Percentiles rank a stretch among this genome's conserved stretches.
phyloP scores from a whole-genome alignment of 2,113 vertebrate genomes.

The Python bivittatus region DNA sequence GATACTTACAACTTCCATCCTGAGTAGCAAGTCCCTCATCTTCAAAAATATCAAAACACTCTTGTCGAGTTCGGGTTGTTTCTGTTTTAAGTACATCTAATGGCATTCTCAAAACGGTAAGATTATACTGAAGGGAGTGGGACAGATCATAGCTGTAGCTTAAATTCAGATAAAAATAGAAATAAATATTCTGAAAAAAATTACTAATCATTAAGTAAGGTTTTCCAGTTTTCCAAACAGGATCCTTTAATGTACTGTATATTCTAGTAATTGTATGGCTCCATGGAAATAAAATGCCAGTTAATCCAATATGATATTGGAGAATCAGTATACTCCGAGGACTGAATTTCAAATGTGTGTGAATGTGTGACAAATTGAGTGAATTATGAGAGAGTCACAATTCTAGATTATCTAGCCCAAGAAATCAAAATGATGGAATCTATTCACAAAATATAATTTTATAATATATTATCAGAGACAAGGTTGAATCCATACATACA shows the following conservation, averaged over 20 bases:
- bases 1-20: slow-evolving; percentile 77
- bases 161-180: slow-evolving; percentile 61
- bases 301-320: neutral
- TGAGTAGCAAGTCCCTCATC: slow-evolving; percentile 91
- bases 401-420: neutral
- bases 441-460: neutral
- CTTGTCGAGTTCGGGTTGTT: slow-evolving; percentile 78
- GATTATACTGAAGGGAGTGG: slow-evolving; percentile 96
- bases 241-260: neutral
- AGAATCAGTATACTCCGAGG: neutral
- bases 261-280: neutral
- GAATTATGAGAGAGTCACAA: neutral
- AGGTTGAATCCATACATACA: neutral
- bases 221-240: neutral
- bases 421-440: neutral
- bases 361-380: neutral
- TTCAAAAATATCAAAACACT: slow-evolving; percentile 98
- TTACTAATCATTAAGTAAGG: neutral
- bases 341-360: neutral
- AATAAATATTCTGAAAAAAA: neutral
- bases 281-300: neutral
- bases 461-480: neutral
- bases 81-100: slow-evolving; percentile 82
- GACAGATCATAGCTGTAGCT: slow-evolving; percentile 98
- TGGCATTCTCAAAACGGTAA: slow-evolving; percentile 86